These are phyloP conservation scores for Lepus townsendii DNA, from an alignment of 2,797 vertebrate species.

Conservation along the genomic window DNA sequence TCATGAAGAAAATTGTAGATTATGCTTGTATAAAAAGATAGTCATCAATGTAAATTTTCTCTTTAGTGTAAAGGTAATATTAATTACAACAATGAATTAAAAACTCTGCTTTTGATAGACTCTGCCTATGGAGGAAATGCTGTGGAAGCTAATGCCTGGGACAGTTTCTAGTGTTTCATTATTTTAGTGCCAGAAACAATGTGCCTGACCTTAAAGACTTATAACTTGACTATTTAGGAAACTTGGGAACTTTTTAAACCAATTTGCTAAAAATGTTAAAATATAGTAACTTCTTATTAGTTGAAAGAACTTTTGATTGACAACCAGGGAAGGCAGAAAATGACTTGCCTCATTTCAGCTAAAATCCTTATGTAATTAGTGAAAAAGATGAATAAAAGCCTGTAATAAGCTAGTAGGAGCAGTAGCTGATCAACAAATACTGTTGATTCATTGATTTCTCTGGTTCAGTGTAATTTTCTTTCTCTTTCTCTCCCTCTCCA, in stretches of 20 bases:
- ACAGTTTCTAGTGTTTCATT: neutral
- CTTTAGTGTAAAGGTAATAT: neutral
- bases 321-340: conserved; percentile 41
- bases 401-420: neutral
- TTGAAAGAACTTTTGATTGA: conserved; percentile 48
- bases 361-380: neutral
- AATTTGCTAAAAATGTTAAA: conserved; percentile 51
- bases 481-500: neutral
- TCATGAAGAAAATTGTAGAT: neutral
- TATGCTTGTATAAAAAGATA: neutral
- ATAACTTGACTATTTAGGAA: neutral
- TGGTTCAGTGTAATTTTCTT: neutral
- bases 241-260: conserved; percentile 15
- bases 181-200: conserved; percentile 16
- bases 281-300: conserved; percentile 43
- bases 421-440: neutral
- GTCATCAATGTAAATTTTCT: neutral
- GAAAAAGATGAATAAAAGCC: neutral
- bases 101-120: neutral
- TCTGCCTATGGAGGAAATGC: neutral
- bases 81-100: neutral
- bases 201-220: conserved; percentile 23
- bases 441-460: conserved; percentile 1
- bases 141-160: neutral
- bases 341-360: neutral